phyloP scores from a whole-genome alignment of 92 coral and sea anemone genomes.

The Phenganax marumi region DNA sequence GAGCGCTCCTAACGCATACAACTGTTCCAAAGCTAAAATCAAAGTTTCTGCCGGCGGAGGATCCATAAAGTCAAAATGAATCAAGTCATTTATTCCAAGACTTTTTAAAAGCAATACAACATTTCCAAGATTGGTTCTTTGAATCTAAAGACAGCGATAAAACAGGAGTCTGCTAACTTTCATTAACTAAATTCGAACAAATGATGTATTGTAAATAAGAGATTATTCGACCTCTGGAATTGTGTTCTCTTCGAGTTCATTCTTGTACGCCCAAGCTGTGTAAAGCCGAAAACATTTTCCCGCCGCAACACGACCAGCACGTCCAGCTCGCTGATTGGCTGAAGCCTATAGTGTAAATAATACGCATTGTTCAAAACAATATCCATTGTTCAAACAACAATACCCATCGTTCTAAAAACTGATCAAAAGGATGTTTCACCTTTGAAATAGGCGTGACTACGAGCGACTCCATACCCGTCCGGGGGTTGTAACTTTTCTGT shows the following conservation, averaged over 20 bases:
- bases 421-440: slow-evolving; percentile 45
- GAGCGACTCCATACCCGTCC: slow-evolving; percentile 98
- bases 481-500: slow-evolving; percentile 96
- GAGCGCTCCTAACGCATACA: slow-evolving; percentile 94
- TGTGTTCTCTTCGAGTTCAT: slow-evolving; percentile 93
- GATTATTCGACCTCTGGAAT: slow-evolving; percentile 74
- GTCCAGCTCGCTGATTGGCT: slow-evolving; percentile 98
- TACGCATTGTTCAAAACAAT: neutral
- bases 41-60: slow-evolving; percentile 99
- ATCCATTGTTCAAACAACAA: neutral
- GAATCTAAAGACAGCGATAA: slow-evolving; percentile 58
- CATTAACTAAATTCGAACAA: too few species aligned
- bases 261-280: slow-evolving; percentile 99
- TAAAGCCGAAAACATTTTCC: slow-evolving; percentile 96
- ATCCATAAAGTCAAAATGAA: slow-evolving; percentile 98
- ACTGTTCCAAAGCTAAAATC: slow-evolving; percentile 87
- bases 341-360: slow-evolving; percentile 70
- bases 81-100: slow-evolving; percentile 93
- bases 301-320: slow-evolving; percentile 99
- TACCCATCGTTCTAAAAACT: neutral
- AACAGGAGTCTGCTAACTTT: neutral
- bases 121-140: slow-evolving; percentile 91
- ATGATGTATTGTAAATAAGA: too few species aligned
- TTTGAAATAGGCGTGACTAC: slow-evolving; percentile 97
- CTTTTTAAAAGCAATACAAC: slow-evolving; percentile 93